phyloP scores from a whole-genome alignment of 2,113 vertebrate genomes.

The Chrysochloris asiatica region DNA sequence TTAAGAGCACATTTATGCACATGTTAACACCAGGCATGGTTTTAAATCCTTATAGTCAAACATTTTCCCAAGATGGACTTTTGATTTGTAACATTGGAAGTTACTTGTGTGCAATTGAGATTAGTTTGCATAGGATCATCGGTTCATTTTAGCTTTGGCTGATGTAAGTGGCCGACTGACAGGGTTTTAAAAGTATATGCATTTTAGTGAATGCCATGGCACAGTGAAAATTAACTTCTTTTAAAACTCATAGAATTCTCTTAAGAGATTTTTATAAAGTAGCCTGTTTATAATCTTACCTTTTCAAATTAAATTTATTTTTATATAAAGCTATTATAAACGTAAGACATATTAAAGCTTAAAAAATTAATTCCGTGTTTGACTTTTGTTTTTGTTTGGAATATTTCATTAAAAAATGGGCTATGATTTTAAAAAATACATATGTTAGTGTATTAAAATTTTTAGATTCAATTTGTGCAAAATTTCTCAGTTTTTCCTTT shows the following conservation, averaged over 20 bases:
- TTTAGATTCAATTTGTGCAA: not conserved
- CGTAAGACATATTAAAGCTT: not conserved
- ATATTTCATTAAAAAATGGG: not conserved
- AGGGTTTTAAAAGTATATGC: not conserved
- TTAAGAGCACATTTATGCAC: conserved; percentile 73
- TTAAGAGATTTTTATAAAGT: conserved; percentile 48
- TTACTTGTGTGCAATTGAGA: conserved; percentile 68
- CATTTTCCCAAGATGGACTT: conserved; percentile 43
- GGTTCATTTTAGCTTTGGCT: conserved; percentile 63
- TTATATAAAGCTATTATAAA: not conserved
- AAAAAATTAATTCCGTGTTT: not conserved
- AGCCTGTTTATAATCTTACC: not conserved
- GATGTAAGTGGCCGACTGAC: not conserved
- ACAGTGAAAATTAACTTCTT: not conserved
- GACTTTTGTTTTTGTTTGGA: conserved; percentile 42
- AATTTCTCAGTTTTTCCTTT: not conserved
- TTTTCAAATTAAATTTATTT: conserved; percentile 63
- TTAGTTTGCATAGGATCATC: conserved; percentile 25
- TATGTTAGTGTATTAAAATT: too few species aligned
- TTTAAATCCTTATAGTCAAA: conserved; percentile 42
- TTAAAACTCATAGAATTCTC: conserved; percentile 55
- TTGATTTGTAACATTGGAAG: conserved; percentile 58
- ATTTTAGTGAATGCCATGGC: not conserved
- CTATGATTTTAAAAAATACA: too few species aligned
- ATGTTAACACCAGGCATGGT: conserved; percentile 68